Base-by-base conservation (phyloP, 1,140 invertebrate genomes). In the Pachypeltis micranthus region DNA sequence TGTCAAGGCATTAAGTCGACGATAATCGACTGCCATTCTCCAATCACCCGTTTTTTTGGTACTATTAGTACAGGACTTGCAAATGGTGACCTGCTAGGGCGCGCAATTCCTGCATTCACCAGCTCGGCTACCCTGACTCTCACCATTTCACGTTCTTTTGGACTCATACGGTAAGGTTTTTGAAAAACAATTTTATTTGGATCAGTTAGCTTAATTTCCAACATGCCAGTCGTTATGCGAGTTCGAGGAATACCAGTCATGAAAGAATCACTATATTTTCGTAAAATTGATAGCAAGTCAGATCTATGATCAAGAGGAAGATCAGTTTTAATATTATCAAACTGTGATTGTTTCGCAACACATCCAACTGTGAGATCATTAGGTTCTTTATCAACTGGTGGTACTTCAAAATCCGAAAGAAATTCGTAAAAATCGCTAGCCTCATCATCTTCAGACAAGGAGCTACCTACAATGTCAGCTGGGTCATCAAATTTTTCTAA, bases 21-120 rank as follows among this genome's bases (percentile, higher is more conserved):
- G 21, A 21, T 27, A 57, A 57, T 57, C 55, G 2, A 57, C 55
- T 25, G 55, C 55, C 55, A 57, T 57, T 14, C 55, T 25, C 24
- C 27, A 57, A 21, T 28, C 55, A 26, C 55, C 55, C 7, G 55
- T 57, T 23, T 57, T 28, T 28, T 28, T 57, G 23, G 23, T 16
- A 57, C 55, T 10, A 57, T 14, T 27, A 57, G 27, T 12, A 57
- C 27, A 12, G 55, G 55, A 57, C 55, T 57, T 16, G 55, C 55
- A 29, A 25, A 57, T 4, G 24, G 23, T 28, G 55, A 57, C 12
- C 14, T 4, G 27, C 55, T 57, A 10, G 55, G 55, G 12, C 55
- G 55, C 7, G 12, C 55, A n/a, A n/a, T n/a, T n/a, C n/a, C n/a
- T n/a, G n/a, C n/a, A n/a, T 27, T 21, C 10, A 26, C 55, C 26